Evolutionary conservation across 2,888 invertebrate genomes (phyloP).

Genomic region (Ernsta delagoae): DNA sequence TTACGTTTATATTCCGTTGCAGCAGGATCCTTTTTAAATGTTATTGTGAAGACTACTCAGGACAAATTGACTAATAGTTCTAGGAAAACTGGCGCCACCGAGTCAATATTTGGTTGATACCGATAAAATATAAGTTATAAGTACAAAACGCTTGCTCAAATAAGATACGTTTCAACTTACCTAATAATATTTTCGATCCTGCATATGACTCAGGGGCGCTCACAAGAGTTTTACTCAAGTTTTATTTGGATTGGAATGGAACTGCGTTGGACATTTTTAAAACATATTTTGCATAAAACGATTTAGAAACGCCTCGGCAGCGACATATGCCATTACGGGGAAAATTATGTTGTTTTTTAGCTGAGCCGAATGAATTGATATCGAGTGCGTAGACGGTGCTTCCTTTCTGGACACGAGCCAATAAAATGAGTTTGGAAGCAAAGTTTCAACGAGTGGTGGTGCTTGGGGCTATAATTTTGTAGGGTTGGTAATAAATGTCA

Average conservation of each 20-base stretch:
- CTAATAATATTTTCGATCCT: slow-evolving; percentile 10
- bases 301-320: slow-evolving; percentile 55
- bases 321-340: slow-evolving; percentile 61
- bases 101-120: too few relatives aligned
- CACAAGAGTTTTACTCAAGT: slow-evolving; percentile 15
- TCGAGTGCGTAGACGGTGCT: slow-evolving; percentile 52
- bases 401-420: slow-evolving; percentile 76
- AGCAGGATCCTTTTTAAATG: too few relatives aligned
- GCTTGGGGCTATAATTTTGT: slow-evolving; percentile 63
- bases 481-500: slow-evolving; percentile 72
- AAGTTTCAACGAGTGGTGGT: slow-evolving; percentile 61
- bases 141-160: background rate
- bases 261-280: slow-evolving; percentile 24
- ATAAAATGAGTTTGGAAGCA: slow-evolving; percentile 69
- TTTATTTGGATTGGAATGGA: slow-evolving; percentile 19
- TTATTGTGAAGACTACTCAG: too few relatives aligned
- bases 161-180: background rate
- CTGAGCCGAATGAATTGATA: slow-evolving; percentile 78
- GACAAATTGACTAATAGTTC: too few relatives aligned
- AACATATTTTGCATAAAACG: slow-evolving; percentile 49
- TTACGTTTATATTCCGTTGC: too few relatives aligned
- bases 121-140: too few relatives aligned
- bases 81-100: too few relatives aligned
- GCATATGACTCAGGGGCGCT: slow-evolving; percentile 11
- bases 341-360: slow-evolving; percentile 77